Base-by-base conservation (phyloP, 2,888 invertebrate species). In the Syrista parreyssii region DNA sequence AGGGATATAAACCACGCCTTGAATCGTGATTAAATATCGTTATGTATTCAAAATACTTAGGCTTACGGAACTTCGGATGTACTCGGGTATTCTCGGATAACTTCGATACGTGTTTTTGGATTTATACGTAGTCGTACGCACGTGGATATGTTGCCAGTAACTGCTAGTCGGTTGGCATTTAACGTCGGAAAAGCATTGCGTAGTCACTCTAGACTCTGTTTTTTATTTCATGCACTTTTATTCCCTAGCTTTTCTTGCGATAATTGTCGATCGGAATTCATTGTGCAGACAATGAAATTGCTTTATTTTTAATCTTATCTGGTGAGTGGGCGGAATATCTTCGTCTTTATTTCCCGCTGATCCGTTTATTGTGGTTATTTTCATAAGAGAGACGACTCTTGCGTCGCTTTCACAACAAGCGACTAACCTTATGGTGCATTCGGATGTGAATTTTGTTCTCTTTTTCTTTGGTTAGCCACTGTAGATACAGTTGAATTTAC, bases 101-200 rank as follows among this genome's bases (percentile, higher is more conserved):
- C 35, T 32, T 74, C 74, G 74, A 72, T n/a, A 78, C 78, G 78
- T 78, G 78, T 78, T 78, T 75, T 31, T 71, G 71, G 31, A 15
- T 71, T 71, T 12, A 15, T 33, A 33, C 9, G 3, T 75, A 55
- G 74, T 31, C 71, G 55, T 30, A 55, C 73, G 72, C 55, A 73
- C 75, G 68, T 32, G 34, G 32, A 15, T 71, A 33, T 23, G 32
- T 15, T 71, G 71, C 33, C 71, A 31, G 31, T 71, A 31, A 23
- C 23, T 2, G 55, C 55, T 23, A 55, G 55, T 55, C 9, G 55
- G 23, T 55, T 55, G 55, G 23, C 55, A 55, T 23, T 23, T 55
- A 9, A 0, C 55, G 55, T 55, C 2, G 9, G 55, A 55, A 23
- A 23, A 23, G 15, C 55, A 55, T 55, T 55, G 55, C 55, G 55